These are phyloP conservation scores for Rhodinocichla rosea DNA, from an alignment of 2,113 vertebrate genomes.

Conservation along the genomic window DNA sequence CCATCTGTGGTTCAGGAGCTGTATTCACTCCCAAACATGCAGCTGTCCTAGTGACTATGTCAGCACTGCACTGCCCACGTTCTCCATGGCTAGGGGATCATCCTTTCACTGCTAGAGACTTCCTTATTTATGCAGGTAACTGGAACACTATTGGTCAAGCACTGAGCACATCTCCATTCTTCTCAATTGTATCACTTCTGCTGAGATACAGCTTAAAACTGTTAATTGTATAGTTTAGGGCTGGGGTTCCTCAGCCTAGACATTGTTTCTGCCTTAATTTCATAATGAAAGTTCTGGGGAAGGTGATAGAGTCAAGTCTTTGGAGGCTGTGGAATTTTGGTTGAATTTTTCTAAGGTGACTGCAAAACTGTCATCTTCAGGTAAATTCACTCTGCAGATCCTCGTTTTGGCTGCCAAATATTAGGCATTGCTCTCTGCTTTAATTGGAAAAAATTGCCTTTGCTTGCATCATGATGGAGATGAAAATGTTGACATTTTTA, in stretches of 20 bases:
- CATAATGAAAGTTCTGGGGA: neutral
- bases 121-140: neutral
- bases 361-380: neutral
- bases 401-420: neutral
- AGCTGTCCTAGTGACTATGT: neutral
- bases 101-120: neutral
- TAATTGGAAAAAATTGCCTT: neutral
- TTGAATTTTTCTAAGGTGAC: neutral
- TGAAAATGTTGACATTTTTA: neutral
- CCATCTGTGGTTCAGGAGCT: neutral
- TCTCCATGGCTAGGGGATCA: neutral
- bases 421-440: neutral
- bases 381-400: neutral
- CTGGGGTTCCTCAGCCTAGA: neutral
- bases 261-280: neutral
- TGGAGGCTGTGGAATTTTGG: neutral
- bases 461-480: neutral
- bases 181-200: neutral
- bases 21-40: neutral
- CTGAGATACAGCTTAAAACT: neutral
- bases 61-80: neutral
- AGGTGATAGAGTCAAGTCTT: neutral
- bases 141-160: rapidly evolving
- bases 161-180: neutral
- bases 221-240: neutral